These are phyloP conservation scores for Acanthoscelides obtectus DNA, from an alignment of 2,888 invertebrate genomes.

Conservation along the genomic window DNA sequence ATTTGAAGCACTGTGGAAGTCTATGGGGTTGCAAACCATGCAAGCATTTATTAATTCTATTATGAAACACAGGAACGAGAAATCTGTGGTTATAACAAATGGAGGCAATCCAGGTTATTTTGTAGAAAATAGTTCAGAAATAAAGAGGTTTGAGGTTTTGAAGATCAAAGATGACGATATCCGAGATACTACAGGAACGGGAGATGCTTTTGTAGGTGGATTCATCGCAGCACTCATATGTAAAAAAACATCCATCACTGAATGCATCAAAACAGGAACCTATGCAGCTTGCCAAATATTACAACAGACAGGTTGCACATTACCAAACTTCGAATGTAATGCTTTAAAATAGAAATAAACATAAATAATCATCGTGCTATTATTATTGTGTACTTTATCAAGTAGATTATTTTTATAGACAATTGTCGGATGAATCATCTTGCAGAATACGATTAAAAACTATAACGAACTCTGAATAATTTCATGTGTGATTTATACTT, in stretches of 20 bases:
- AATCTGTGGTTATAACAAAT: conserved; percentile 59
- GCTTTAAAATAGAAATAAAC: not conserved
- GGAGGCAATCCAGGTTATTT: conserved; percentile 55
- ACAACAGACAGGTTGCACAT: conserved; percentile 49
- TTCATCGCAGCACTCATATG: conserved; percentile 51
- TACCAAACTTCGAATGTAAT: conserved; percentile 34
- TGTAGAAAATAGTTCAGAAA: conserved; percentile 30
- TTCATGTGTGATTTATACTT: not conserved
- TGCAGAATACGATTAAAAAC: not conserved
- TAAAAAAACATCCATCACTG: conserved; percentile 39
- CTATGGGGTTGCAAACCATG: conserved; percentile 21
- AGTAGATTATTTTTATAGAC: not conserved
- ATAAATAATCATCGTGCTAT: not conserved
- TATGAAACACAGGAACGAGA: conserved; percentile 12
- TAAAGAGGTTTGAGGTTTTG: conserved; percentile 39
- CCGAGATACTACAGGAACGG: conserved; percentile 57
- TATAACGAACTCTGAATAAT: not conserved
- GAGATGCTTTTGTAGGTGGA: conserved; percentile 58
- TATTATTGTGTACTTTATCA: not conserved
- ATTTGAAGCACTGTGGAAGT: conserved; percentile 46
- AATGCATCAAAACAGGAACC: conserved; percentile 48
- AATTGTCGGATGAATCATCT: not conserved
- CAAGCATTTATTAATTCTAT: conserved; percentile 15
- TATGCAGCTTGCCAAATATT: conserved; percentile 49
- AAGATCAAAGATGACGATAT: conserved; percentile 43